Evolutionary conservation across 2,797 vertebrate species (phyloP).

Genomic region (Jordanella pulchra): DNA sequence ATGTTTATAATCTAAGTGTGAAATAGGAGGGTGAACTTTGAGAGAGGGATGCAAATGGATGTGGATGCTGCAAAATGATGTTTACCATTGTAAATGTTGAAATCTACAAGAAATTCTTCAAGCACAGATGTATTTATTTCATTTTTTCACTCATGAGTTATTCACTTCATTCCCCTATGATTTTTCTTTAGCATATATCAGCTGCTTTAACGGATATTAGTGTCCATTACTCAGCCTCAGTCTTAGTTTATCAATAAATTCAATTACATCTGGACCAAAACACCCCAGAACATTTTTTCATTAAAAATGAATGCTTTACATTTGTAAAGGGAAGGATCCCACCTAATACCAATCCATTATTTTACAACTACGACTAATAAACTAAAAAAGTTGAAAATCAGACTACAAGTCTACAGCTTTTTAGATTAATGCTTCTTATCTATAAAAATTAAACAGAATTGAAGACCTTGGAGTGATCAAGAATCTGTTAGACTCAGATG

Average conservation of each 20-base stretch:
- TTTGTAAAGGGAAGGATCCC: background rate
- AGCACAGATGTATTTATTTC: background rate
- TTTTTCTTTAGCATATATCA: background rate
- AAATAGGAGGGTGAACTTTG: background rate
- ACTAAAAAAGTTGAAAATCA: background rate
- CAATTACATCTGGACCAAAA: too few species aligned
- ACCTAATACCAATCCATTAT: background rate
- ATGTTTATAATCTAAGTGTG: background rate
- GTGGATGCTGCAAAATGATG: background rate
- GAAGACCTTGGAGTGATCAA: background rate
- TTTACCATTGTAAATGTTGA: slow-evolving; percentile 1
- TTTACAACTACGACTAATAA: background rate
- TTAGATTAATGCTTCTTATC: background rate
- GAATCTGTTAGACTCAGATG: background rate
- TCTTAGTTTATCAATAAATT: too few species aligned
- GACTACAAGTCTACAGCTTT: background rate
- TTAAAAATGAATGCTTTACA: background rate
- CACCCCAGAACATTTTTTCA: too few species aligned
- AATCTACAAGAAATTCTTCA: background rate
- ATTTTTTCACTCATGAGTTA: slow-evolving; percentile 1
- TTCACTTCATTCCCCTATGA: background rate
- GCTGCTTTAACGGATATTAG: background rate
- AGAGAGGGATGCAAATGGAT: background rate
- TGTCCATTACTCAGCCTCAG: background rate
- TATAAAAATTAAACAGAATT: background rate